These are phyloP conservation scores for Rhopalosiphum padi DNA, from an alignment of 1,140 invertebrate genomes.

Conservation along the genomic window DNA sequence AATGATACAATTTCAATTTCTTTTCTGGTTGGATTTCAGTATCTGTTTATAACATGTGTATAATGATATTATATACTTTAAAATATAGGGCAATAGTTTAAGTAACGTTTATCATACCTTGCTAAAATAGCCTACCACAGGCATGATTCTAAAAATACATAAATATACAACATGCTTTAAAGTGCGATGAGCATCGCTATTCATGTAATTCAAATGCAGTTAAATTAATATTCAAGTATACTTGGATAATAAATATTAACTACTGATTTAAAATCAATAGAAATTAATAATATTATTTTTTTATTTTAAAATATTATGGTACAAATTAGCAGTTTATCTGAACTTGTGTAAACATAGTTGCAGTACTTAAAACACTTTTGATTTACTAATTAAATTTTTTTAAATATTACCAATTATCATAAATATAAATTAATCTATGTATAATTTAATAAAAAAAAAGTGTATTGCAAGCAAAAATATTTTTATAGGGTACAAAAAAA, in stretches of 20 bases:
- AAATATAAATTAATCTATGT: no score
- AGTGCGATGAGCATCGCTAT: background rate
- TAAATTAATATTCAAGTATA: background rate
- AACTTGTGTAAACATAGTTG: background rate
- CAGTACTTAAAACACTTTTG: background rate
- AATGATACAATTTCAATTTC: background rate
- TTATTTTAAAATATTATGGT: background rate
- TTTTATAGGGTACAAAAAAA: no score
- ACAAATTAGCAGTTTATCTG: background rate
- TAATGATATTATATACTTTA: background rate
- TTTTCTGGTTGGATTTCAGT: background rate
- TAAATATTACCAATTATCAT: no score
- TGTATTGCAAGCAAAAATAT: no score
- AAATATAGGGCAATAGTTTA: background rate
- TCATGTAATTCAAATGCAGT: background rate
- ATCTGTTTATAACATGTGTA: background rate
- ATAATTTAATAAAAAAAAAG: no score
- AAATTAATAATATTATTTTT: background rate
- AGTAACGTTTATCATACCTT: background rate
- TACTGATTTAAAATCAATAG: background rate
- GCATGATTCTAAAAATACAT: conserved; percentile 18
- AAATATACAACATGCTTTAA: background rate
- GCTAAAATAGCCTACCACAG: background rate
- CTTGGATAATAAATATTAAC: background rate
- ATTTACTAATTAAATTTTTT: no score